Evolutionary conservation across 2,797 vertebrate species (phyloP).

Genomic region (Periparus ater): DNA sequence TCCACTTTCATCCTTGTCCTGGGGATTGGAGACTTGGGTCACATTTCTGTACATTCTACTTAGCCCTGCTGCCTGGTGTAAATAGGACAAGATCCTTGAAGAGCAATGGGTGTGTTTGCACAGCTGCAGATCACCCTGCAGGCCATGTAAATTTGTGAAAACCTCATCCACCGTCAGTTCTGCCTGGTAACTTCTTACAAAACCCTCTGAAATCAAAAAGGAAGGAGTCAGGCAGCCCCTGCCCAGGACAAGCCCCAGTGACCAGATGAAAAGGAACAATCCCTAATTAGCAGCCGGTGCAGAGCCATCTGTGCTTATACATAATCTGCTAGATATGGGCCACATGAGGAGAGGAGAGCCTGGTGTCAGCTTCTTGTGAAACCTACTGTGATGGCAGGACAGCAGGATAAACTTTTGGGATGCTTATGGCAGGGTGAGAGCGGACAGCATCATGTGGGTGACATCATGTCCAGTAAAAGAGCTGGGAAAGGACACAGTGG

Average conservation of each 20-base stretch:
- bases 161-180: background rate
- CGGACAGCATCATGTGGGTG: background rate
- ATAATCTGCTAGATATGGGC: background rate
- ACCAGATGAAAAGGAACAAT: constrained; percentile 36
- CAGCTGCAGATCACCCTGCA: background rate
- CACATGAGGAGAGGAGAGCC: background rate
- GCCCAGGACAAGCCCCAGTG: constrained; percentile 7
- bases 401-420: background rate
- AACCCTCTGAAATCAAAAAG: constrained; percentile 29
- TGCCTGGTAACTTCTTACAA: constrained; percentile 30
- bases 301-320: constrained; percentile 15
- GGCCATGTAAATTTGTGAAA: background rate
- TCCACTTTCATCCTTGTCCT: background rate
- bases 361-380: constrained; percentile 5
- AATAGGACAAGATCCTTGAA: background rate
- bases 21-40: background rate
- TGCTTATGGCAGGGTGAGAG: background rate
- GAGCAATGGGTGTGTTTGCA: background rate
- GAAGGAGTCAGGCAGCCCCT: background rate
- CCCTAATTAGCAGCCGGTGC: background rate
- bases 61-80: background rate
- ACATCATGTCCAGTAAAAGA: background rate
- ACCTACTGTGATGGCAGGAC: background rate
- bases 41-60: background rate
- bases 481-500: background rate